Evolutionary conservation across 2,888 invertebrate species (phyloP), one percentile per base, ranked within the genome.

Genomic region (Drosophila mimica): DNA sequence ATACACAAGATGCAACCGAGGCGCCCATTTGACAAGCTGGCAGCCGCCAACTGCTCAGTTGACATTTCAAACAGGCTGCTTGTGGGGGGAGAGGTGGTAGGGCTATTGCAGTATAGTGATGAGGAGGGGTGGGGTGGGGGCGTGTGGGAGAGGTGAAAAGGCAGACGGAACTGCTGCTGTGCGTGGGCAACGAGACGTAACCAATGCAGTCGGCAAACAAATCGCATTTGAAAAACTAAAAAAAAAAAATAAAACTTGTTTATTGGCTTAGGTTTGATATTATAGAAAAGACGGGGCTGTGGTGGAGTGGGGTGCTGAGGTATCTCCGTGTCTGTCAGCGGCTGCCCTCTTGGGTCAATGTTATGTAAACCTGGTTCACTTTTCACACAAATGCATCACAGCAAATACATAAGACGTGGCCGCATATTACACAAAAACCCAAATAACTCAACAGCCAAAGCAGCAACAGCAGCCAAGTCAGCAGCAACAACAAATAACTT

Each of bases 361-460:
- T 88, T 88, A 90, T 90, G 91, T 90, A 88, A 88, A 79, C 90
- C 83, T 86, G 85, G 82, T 89, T 90, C 90, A 89, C 77, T 88
- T 90, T 89, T 88, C 58, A 81, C 65, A 78, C 84, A 83, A 80
- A 80, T 71, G 78, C 79, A 77, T 69, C 70, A 82, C 63, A 70
- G 40, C 70, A 63, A 69, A 75, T 70, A 88, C 89, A 89, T 83
- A 89, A 87, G 74, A 87, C 79, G 34, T 54, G 68, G 61, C 57
- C 73, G 75, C 82, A 79, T 89, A 89, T 84, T 89, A 86, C 87
- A 89, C 81, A 86, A 88, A 88, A 86, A 83, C 85, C 90, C 76
- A 86, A 86, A 86, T 89, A 88, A 82, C 90, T 85, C 74, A 71
- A 71, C 89, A 79, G 8, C 81, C 64, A 15, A 76, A 68, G 17